phyloP scores from a whole-genome alignment of 2,888 invertebrate species.

The Falcaria lacertinaria region DNA sequence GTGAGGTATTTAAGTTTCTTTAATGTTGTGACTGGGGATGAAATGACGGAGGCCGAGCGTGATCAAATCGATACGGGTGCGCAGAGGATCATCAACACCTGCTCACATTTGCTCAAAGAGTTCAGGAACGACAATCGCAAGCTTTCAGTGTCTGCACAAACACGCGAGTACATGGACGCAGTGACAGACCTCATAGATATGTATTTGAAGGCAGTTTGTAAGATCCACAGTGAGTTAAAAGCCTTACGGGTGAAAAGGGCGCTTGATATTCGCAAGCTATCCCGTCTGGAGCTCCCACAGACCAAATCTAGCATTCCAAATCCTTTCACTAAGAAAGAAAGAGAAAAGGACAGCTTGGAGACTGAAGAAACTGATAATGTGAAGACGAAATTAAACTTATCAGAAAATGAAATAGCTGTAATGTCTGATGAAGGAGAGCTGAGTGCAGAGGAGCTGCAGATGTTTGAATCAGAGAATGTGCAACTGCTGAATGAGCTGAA shows the following conservation, averaged over 20 bases:
- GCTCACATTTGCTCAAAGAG: constrained; percentile 87
- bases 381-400: constrained; percentile 53
- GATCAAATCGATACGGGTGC: constrained; percentile 93
- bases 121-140: constrained; percentile 84
- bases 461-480: constrained; percentile 95
- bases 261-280: constrained; percentile 89
- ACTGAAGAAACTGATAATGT: constrained; percentile 40
- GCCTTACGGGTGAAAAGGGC: constrained; percentile 92
- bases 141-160: constrained; percentile 80
- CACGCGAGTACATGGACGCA: constrained; percentile 86
- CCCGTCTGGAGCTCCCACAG: constrained; percentile 81
- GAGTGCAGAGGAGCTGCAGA: constrained; percentile 92
- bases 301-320: constrained; percentile 51
- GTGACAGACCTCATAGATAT: constrained; percentile 87
- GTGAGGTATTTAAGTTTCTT: constrained; percentile 92
- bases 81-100: constrained; percentile 90
- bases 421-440: constrained; percentile 82
- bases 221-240: constrained; percentile 92
- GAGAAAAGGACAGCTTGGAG: constrained; percentile 31
- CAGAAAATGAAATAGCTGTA: constrained; percentile 68
- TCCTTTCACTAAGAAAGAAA: constrained; percentile 43
- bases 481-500: constrained; percentile 92
- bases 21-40: constrained; percentile 83
- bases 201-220: constrained; percentile 92
- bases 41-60: constrained; percentile 91